Base-by-base conservation (phyloP, 2,888 invertebrate genomes). In the Tyria jacobaeae region DNA sequence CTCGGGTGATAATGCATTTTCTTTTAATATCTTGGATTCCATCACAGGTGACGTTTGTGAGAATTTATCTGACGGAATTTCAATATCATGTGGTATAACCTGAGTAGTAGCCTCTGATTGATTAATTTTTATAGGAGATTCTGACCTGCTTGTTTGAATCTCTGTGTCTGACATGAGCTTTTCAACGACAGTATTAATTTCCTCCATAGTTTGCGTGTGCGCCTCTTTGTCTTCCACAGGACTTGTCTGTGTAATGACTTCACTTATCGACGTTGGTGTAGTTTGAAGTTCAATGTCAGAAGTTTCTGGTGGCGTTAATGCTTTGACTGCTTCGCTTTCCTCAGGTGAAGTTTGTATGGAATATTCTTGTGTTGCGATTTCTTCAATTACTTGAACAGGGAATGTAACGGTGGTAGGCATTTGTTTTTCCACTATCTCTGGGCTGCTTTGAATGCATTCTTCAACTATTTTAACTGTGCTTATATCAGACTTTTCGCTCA, bases 401-500 rank as follows among this genome's bases (percentile, higher is more conserved):
- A 90, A 94, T 17, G 95, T 89, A 0, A 96, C 89, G 53, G 95
- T 94, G 47, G 94, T 91, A n/a, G 94, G 88, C 0, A 95, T 91
- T 75, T 95, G 94, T 64, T 85, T 83, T 53, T 89, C 80, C 3
- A 86, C 73, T 10, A 80, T 80, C 71, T 92, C 94, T 21, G 95
- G 94, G 59, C 95, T 92, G 24, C 94, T 92, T 48, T 95, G 86
- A 10, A 96, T 73, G 60, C 93, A 93, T 89, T 96, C 96, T 89
- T 96, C 96, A 14, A 96, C 84, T 35, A 96, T 92, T 90, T 96
- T 96, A 0, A 96, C 95, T 7, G 95, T 94, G 24, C 91, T 92
- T 3, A 95, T 92, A 59, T 95, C 95, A 12, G 95, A 94, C 53
- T 88, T 90, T 73, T 95, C 95, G 65, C 95, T 95, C 61, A 96